Evolutionary conservation across 2,113 vertebrate genomes (phyloP), one percentile per base, ranked within the genome.

Genomic region (Gallinago paraguaiae): DNA sequence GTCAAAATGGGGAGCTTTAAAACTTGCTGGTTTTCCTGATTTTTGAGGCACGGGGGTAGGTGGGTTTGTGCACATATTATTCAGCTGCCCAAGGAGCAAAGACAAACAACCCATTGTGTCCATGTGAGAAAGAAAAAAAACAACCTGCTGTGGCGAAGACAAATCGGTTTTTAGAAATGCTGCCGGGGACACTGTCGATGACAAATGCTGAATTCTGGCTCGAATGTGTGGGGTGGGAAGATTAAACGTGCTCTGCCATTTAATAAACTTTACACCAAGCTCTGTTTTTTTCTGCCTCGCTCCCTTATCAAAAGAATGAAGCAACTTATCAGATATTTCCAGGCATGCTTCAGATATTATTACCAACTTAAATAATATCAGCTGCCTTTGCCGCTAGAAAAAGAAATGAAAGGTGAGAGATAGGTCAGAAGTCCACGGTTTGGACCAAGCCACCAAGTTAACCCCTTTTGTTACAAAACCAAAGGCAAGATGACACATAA

Each of bases 311-410:
- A 90, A 93, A 82, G 90, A 95, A 84, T 27, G 77, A 92, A 91
- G 57, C 31, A 80, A 87, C 80, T 94, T 94, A 91, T 93, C 90
- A 86, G 92, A 67, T 92, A 90, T 76, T 96, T 95, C 77, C 92
- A 94, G 82, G 69, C 53, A 81, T 31, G 80, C 81, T 93, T 90
- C 95, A 93, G 56, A 88, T 86, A 76, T 82, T 88, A 88, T 61
- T 81, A 90, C 39, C 69, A 75, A 79, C 61, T 64, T 88, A 71
- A 83, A 86, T 71, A 88, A n/a, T 24, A 95, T 57, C 69, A 91
- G 79, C 72, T 85, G 83, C 39, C 41, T 91, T 50, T 68, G 86
- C 72, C 71, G 48, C 64, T 68, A 74, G 80, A 43, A 80, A 81
- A 92, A 54, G 46, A 95, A 88, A 71, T 24, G 54, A 78, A 83